Base-by-base conservation (phyloP, 2,797 vertebrate species). In the Tiaroga cobitis region DNA sequence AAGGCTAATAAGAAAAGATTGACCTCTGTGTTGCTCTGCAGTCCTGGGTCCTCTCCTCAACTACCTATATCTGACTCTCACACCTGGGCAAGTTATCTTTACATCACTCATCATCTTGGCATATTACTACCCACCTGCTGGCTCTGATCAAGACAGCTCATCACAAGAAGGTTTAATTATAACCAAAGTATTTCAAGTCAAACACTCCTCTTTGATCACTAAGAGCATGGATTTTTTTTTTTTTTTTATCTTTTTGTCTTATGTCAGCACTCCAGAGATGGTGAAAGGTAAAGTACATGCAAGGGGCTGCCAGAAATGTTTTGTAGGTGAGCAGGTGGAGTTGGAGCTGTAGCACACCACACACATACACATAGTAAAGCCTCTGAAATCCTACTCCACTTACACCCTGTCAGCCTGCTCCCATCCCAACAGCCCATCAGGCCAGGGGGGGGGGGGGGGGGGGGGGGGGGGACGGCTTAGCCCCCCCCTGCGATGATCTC, bases 61-160 rank as follows among this genome's bases (percentile, higher is more conserved):
- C 18, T 74, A 77, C 63, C 75, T 87, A 37, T 81, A 29, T 81
- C 68, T 78, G 85, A 84, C 80, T 59, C 80, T 89, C 83, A 89
- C 88, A 90, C 89, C 89, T 90, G 89, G 79, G 49, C 67, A 75
- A 72, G 69, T 29, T 37, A 70, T 70, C 75, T 83, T 39, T 32
- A 11, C 74, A 82, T 90, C 89, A 87, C 81, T 90, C 89, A 88
- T 16, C 89, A 81, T 80, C 80, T 68, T 72, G 79, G n/a, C 82
- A 88, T 88, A 90, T 87, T 86, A 78, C 78, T 61, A 54, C 10
- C 56, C 81, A 90, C 83, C 80, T 85, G 86, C 46, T 80, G 82
- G 86, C 84, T 86, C 37, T 54, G 78, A 84, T 43, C 70, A 51
- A 81, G 68, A 80, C 78, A 86, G 82, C 82, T 90, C 83, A 88